These are phyloP conservation scores for Corvus moneduloides DNA, from an alignment of 2,113 vertebrate genomes.

Conservation along the genomic window DNA sequence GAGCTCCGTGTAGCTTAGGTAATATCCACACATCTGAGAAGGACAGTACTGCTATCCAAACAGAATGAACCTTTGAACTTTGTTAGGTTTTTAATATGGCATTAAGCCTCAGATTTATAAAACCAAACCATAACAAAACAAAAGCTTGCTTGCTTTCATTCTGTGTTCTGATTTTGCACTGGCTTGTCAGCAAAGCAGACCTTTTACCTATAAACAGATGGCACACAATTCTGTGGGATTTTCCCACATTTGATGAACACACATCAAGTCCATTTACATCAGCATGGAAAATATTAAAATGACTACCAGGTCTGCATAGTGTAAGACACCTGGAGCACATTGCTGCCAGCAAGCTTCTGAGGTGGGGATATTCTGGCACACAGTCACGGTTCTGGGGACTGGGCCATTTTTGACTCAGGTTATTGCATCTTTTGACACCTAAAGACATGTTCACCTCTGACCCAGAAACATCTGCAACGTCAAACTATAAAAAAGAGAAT, in stretches of 20 bases:
- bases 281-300: conserved; percentile 60
- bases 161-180: neutral
- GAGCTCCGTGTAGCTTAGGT: neutral
- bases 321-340: conserved; percentile 47
- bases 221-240: conserved; percentile 10
- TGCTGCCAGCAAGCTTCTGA: conserved; percentile 47
- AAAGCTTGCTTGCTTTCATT: neutral
- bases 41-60: neutral
- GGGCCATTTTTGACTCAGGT: conserved; percentile 45
- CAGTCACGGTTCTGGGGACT: neutral
- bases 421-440: conserved; percentile 68
- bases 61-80: conserved; percentile 40
- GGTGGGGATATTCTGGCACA: conserved; percentile 49
- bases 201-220: conserved; percentile 43
- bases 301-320: conserved; percentile 31
- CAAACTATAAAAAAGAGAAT: conserved; percentile 40
- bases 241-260: conserved; percentile 45
- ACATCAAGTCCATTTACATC: conserved; percentile 42
- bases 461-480: conserved; percentile 61
- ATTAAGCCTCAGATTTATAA: neutral
- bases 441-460: conserved; percentile 53
- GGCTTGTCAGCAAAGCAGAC: conserved; percentile 8
- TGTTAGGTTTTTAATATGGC: neutral
- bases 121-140: conserved; percentile 16
- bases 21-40: neutral